Evolutionary conservation across 2,113 vertebrate species (phyloP).

Genomic region (Hippocampus zosterae): DNA sequence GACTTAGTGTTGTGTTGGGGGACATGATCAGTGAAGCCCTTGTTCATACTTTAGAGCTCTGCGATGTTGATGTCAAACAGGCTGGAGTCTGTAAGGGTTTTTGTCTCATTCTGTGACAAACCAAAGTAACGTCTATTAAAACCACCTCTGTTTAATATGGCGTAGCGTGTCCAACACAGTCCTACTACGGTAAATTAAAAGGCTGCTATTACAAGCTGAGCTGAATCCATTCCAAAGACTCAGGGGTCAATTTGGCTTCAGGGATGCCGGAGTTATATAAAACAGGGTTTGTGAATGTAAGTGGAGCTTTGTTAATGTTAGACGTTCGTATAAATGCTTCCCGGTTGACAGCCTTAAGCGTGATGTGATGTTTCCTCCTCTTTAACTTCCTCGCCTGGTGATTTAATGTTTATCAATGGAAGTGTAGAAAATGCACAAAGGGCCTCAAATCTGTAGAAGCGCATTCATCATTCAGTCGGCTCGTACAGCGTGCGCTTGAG

Average conservation of each 20-base stretch:
- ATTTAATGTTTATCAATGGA: conserved; percentile 2
- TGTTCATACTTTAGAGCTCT: conserved; percentile 54
- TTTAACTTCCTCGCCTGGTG: not conserved
- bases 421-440: conserved; percentile 12
- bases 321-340: conserved; percentile 1
- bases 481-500: not conserved
- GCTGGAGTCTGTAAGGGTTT: conserved; percentile 34
- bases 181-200: conserved; percentile 32
- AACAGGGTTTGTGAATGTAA: conserved; percentile 13
- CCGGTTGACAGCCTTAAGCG: conserved; percentile 14
- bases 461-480: not conserved
- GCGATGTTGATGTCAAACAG: conserved; percentile 41
- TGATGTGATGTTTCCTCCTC: conserved; percentile 4
- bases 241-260: conserved; percentile 4
- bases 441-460: not conserved
- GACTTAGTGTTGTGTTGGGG: conserved; percentile 20
- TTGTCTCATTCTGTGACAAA: conserved; percentile 34
- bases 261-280: conserved; percentile 13
- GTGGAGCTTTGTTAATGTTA: conserved; percentile 15
- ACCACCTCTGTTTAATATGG: conserved; percentile 52
- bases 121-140: conserved; percentile 33
- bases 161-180: conserved; percentile 31
- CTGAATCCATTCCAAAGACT: conserved; percentile 3
- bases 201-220: conserved; percentile 27
- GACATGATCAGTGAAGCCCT: conserved; percentile 39